phyloP scores from a whole-genome alignment of 1,140 invertebrate genomes.

The Drosophila busckii region DNA sequence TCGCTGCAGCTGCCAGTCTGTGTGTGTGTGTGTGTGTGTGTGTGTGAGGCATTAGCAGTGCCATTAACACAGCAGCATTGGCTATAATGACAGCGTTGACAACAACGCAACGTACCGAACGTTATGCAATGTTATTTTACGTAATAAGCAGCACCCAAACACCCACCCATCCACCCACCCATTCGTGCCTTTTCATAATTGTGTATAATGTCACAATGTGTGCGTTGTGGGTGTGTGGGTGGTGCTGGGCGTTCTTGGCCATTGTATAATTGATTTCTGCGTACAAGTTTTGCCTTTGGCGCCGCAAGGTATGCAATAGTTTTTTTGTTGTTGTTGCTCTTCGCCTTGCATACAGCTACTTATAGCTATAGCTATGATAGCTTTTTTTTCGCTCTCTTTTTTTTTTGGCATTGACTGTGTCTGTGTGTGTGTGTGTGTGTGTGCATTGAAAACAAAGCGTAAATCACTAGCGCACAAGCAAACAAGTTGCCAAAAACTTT shows the following conservation, averaged over 20 bases:
- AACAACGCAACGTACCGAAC: too few relatives aligned
- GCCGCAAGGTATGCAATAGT: conserved; percentile 28
- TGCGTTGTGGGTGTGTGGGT: neutral
- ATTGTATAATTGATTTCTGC: conserved; percentile 37
- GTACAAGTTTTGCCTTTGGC: conserved; percentile 21
- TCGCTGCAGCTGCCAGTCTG: too few relatives aligned
- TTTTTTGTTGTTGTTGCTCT: conserved; percentile 4
- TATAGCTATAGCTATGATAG: neutral
- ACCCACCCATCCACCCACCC: too few relatives aligned
- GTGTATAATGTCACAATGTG: too few relatives aligned
- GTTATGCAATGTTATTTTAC: conserved; percentile 9
- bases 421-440: conserved; percentile 12
- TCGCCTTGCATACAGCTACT: neutral
- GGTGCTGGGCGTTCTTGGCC: neutral
- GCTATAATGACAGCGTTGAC: too few relatives aligned
- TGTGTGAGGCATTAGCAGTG: conserved; percentile 15
- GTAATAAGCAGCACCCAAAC: conserved; percentile 10
- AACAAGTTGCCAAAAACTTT: neutral
- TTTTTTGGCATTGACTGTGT: conserved; percentile 1
- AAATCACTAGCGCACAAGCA: conserved; percentile 16
- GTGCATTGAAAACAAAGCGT: conserved; percentile 24
- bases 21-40: too few relatives aligned
- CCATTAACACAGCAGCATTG: conserved; percentile 22
- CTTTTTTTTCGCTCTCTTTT: neutral
- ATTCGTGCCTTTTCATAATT: conserved; percentile 36